Evolutionary conservation across 2,113 vertebrate species (phyloP).

Genomic region (Tetraodon nigroviridis): DNA sequence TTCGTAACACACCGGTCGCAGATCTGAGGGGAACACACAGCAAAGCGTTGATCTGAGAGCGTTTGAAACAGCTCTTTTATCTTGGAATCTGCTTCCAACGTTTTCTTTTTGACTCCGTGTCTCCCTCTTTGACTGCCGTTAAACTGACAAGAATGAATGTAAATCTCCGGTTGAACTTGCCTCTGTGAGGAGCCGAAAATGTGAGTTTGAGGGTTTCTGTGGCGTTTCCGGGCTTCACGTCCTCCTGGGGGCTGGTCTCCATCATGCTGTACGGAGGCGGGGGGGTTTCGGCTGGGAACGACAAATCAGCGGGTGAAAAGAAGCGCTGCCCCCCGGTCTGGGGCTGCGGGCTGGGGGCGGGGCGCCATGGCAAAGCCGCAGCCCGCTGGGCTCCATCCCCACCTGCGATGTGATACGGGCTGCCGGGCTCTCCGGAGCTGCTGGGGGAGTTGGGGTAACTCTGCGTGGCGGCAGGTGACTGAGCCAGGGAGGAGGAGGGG

Average conservation of each 20-base stretch:
- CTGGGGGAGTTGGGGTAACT: slow-evolving; percentile 85
- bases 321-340: too few species aligned
- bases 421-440: slow-evolving; percentile 83
- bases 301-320: background rate
- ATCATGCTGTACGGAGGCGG: slow-evolving; percentile 83
- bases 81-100: too few species aligned
- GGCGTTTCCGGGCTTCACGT: slow-evolving; percentile 76
- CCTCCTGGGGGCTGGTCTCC: slow-evolving; percentile 77
- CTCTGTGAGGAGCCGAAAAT: slow-evolving; percentile 80
- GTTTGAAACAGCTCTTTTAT: too few species aligned
- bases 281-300: slow-evolving; percentile 78
- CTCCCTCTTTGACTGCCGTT: too few species aligned
- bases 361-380: background rate
- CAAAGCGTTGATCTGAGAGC: background rate
- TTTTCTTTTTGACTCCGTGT: too few species aligned
- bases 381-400: slow-evolving; percentile 7
- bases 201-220: slow-evolving; percentile 76
- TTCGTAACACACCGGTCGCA: slow-evolving; percentile 95
- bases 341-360: too few species aligned
- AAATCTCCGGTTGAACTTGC: slow-evolving; percentile 41
- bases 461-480: slow-evolving; percentile 78
- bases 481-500: slow-evolving; percentile 77
- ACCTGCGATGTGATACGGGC: slow-evolving; percentile 89
- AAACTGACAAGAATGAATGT: too few species aligned
- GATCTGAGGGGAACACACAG: slow-evolving; percentile 65